Conservation (phyloP, 2,797 vertebrate genomes). For the Graptemys geographica region DNA sequence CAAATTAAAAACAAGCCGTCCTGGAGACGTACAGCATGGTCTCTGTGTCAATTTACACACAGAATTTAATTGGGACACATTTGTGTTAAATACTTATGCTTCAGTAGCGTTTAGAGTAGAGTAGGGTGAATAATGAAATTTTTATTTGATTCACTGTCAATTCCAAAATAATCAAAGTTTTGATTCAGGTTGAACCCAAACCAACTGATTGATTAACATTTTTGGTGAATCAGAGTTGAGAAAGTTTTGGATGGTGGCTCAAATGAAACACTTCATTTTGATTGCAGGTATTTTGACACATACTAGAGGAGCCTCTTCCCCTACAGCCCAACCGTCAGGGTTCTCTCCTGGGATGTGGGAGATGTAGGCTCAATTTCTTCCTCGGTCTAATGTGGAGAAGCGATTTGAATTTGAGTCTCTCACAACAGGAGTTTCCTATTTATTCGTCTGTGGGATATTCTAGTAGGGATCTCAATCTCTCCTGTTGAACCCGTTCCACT, state of each 20-base stretch:
- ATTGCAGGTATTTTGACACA: not conserved
- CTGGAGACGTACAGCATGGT: not conserved
- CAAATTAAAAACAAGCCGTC: constrained; percentile 49
- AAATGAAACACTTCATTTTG: not conserved
- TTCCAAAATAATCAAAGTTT: not conserved
- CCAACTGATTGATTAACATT: not conserved
- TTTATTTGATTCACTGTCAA: not conserved
- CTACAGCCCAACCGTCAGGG: not conserved
- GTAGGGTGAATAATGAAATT: not conserved
- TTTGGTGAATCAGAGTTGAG: not conserved
- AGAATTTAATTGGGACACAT: not conserved
- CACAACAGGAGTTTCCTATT: not conserved
- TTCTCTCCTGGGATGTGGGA: not conserved
- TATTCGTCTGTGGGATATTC: not conserved
- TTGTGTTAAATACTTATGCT: not conserved
- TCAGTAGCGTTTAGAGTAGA: not conserved
- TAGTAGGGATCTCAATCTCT: not conserved
- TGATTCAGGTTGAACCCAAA: not conserved
- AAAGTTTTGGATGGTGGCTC: not conserved
- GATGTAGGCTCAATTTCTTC: not conserved
- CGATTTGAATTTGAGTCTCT: not conserved
- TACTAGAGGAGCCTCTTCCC: not conserved
- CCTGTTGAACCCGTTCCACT: not conserved
- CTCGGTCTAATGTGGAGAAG: not conserved
- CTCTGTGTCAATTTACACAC: fast-evolving